Evolutionary conservation across 1,140 invertebrate species (phyloP).

Genomic region (Drosophila quadrilineata): DNA sequence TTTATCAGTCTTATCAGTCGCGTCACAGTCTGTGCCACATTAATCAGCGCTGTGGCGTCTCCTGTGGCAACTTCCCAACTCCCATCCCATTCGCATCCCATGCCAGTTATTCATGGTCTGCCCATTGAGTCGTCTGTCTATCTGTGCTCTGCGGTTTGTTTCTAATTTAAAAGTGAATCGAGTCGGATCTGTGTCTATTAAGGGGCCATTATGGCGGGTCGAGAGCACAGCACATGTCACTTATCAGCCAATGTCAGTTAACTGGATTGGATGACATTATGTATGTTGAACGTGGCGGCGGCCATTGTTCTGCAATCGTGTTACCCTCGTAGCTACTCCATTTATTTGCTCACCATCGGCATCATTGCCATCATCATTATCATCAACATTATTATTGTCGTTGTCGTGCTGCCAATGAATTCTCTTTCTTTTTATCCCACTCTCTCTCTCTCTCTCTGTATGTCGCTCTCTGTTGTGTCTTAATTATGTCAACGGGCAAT

Average conservation of each 20-base stretch:
- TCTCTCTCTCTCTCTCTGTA: too few relatives aligned
- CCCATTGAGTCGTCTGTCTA: too few relatives aligned
- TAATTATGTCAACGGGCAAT: conserved; percentile 75
- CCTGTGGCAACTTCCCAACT: too few relatives aligned
- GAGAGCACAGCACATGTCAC: conserved; percentile 65
- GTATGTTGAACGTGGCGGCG: too few relatives aligned
- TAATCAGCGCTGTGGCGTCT: too few relatives aligned
- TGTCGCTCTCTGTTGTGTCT: conserved; percentile 69
- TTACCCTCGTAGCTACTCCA: conserved; percentile 8
- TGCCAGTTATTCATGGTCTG: conserved; percentile 60
- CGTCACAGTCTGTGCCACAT: too few relatives aligned
- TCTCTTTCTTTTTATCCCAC: too few relatives aligned
- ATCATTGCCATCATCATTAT: conserved; percentile 18
- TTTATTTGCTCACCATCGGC: conserved; percentile 57
- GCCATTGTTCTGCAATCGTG: conserved; percentile 54
- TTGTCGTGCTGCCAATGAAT: too few relatives aligned
- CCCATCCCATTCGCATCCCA: too few relatives aligned
- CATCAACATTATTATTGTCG: conserved; percentile 8
- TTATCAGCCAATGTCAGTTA: conserved; percentile 58
- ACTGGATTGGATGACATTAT: conserved; percentile 53
- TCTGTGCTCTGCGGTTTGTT: conserved; percentile 65
- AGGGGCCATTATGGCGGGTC: conserved; percentile 52
- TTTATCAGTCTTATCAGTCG: too few relatives aligned
- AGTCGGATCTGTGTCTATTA: conserved; percentile 56
- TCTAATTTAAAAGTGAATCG: conserved; percentile 61